Evolutionary conservation across 2,113 vertebrate species (phyloP).

Genomic region (Entomyzon cyanotis): DNA sequence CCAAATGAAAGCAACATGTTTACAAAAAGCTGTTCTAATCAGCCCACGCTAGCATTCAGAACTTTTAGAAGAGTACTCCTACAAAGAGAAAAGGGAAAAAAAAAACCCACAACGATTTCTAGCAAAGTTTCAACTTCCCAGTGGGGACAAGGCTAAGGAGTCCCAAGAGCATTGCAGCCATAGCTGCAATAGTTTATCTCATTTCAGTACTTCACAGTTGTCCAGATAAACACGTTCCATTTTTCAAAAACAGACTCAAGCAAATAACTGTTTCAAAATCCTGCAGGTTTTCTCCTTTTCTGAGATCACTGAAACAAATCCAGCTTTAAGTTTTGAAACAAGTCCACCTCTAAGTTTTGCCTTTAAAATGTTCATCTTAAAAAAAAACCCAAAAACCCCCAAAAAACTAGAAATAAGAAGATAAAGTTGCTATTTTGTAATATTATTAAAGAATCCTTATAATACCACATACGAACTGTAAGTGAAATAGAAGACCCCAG

Average conservation of each 20-base stretch:
- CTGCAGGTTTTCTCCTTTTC: neutral
- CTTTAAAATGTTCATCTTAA: neutral
- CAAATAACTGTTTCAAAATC: neutral
- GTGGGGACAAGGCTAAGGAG: constrained; percentile 11
- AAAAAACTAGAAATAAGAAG: neutral
- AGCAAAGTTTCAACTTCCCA: neutral
- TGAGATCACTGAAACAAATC: neutral
- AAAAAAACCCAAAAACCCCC: neutral
- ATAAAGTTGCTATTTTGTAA: neutral
- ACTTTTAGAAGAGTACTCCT: neutral
- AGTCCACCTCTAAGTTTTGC: neutral
- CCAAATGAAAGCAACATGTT: neutral
- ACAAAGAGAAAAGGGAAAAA: neutral
- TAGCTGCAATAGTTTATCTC: constrained; percentile 3
- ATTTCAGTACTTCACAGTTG: constrained; percentile 13
- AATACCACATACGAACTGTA: neutral
- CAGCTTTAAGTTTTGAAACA: neutral
- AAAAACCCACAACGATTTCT: neutral
- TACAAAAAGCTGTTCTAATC: neutral
- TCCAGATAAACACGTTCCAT: neutral
- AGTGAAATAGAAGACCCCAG: neutral
- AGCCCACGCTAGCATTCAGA: neutral
- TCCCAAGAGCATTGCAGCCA: constrained; percentile 21
- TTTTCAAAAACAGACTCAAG: neutral
- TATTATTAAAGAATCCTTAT: neutral